Conservation (phyloP, 2,797 vertebrate species). For the Buphagus erythrorhynchus region DNA sequence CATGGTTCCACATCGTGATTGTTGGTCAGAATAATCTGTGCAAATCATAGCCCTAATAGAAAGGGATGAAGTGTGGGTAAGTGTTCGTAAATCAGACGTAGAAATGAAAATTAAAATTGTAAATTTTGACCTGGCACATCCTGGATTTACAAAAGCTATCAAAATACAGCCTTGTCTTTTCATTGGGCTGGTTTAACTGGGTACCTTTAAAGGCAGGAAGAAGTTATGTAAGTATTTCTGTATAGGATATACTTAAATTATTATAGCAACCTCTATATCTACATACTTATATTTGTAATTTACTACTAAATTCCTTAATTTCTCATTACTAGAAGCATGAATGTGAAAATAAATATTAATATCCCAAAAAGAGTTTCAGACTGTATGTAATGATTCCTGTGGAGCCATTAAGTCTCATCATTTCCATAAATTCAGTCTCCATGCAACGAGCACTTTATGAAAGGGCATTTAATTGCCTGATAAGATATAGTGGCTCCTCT, state of each 20-base stretch:
- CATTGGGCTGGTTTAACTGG: not conserved
- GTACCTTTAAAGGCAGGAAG: not conserved
- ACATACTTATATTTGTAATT: not conserved
- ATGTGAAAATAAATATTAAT: conserved; percentile 58
- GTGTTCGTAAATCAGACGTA: conserved; percentile 8
- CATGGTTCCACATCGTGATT: too few species aligned
- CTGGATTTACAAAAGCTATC: conserved; percentile 14
- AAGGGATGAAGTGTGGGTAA: not conserved
- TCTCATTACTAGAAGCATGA: conserved; percentile 7
- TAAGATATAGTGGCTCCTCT: conserved; percentile 56
- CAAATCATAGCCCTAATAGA: not conserved
- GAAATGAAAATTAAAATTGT: conserved; percentile 46
- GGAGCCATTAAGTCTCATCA: conserved; percentile 46
- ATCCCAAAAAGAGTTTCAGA: not conserved
- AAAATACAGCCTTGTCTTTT: not conserved
- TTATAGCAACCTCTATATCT: not conserved
- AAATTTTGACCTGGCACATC: conserved; percentile 19
- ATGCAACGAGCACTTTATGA: conserved; percentile 46
- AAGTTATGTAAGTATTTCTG: not conserved
- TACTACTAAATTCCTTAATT: not conserved
- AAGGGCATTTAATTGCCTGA: conserved; percentile 68
- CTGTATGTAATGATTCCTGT: conserved; percentile 17
- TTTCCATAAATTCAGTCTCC: conserved; percentile 61
- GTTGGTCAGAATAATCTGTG: not conserved
- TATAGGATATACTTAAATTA: not conserved